Evolutionary conservation across 2,113 vertebrate species (phyloP).

Genomic region (Motacilla tschutschensis): DNA sequence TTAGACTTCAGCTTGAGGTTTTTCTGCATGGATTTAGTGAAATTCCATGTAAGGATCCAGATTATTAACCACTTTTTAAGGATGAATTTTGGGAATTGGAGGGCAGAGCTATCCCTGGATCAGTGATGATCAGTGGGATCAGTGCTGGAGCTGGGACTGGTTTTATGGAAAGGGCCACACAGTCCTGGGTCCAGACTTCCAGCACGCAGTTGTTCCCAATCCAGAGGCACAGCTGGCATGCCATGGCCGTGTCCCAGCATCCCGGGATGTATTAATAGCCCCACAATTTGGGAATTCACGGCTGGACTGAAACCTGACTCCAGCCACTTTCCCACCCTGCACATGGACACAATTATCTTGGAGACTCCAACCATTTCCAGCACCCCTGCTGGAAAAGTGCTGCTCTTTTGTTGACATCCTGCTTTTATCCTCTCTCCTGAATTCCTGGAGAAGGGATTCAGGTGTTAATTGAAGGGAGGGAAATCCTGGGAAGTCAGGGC

Average conservation of each 20-base stretch:
- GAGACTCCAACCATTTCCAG: not conserved
- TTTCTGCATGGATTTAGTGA: not conserved
- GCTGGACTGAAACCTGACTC: not conserved
- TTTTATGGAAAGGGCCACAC: not conserved
- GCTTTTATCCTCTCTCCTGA: not conserved
- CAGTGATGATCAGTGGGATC: not conserved
- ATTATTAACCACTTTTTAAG: not conserved
- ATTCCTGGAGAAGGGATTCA: not conserved
- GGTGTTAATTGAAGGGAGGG: not conserved
- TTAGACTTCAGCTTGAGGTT: not conserved
- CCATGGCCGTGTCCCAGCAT: not conserved
- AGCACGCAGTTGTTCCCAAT: not conserved
- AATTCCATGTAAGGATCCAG: not conserved
- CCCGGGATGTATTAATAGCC: not conserved
- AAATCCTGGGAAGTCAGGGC: not conserved
- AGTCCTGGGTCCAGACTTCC: not conserved
- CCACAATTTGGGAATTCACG: not conserved
- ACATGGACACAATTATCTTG: not conserved
- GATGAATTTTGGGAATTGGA: not conserved
- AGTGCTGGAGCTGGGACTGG: not conserved
- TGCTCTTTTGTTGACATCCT: not conserved
- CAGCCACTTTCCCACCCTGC: not conserved
- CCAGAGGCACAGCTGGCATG: conserved; percentile 1
- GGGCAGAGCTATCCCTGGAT: not conserved
- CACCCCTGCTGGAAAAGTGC: not conserved